These are phyloP conservation scores for Drosophila ezoana DNA, from an alignment of 2,888 invertebrate species.

Conservation along the genomic window DNA sequence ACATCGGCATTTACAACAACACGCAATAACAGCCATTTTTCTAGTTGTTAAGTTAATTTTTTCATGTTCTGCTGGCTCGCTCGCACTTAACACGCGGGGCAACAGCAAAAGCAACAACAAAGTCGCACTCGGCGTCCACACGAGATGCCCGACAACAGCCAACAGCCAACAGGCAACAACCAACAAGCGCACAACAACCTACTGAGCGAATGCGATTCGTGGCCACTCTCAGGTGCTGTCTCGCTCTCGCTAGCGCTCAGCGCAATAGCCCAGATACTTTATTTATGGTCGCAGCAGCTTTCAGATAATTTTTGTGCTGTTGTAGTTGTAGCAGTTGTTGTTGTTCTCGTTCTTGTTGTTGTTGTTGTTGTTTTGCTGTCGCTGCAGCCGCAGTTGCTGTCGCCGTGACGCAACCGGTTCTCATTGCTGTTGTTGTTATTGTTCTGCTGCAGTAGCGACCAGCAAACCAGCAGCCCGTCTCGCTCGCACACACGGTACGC, in stretches of 20 bases:
- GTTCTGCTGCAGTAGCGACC: constrained; percentile 1
- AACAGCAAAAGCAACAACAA: constrained; percentile 12
- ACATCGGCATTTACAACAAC: constrained; percentile 81
- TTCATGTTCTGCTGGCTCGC: constrained; percentile 81
- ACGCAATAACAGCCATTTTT: constrained; percentile 84
- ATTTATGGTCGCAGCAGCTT: constrained; percentile 77
- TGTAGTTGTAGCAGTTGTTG: constrained; percentile 5
- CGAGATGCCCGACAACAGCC: constrained; percentile 55
- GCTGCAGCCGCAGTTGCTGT: constrained; percentile 11
- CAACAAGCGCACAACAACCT: constrained; percentile 46
- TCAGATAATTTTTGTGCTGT: constrained; percentile 25
- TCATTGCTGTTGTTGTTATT: constrained; percentile 18
- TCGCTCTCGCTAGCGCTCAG: constrained; percentile 56
- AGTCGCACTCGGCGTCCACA: constrained; percentile 30
- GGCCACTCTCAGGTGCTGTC: constrained; percentile 51
- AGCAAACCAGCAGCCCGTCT: constrained; percentile 37
- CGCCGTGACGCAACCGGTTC: constrained; percentile 70
- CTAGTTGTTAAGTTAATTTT: constrained; percentile 85
- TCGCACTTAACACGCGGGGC: constrained; percentile 63
- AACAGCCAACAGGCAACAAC: constrained; percentile 52
- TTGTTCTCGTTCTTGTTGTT: constrained; percentile 30
- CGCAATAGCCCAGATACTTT: constrained; percentile 77
- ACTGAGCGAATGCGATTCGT: constrained; percentile 65
- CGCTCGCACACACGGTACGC: constrained; percentile 43
- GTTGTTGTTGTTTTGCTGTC: constrained; percentile 23